Evolutionary conservation across 2,113 vertebrate genomes (phyloP), one percentile per base, ranked within the genome.

Genomic region (Tragelaphus scriptus): DNA sequence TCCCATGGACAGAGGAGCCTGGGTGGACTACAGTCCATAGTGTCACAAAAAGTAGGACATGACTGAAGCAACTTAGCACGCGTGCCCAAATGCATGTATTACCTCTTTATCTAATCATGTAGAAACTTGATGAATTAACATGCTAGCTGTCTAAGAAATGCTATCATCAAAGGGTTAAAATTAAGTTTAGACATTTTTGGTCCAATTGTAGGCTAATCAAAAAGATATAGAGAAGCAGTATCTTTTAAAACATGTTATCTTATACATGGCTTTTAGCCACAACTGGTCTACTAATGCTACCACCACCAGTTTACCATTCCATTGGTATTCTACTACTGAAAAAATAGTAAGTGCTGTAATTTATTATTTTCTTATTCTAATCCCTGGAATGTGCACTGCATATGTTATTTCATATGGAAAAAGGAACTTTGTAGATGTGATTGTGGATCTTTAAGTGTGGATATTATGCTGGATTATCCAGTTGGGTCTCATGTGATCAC

Each of bases 111-210:
- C 86, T 88, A 51, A 80, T 94, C 51, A 53, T 65, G 61, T 85
- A 47, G n/a, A 16, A 94, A 71, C 16, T 61, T 86, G 56, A 92
- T 88, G 4, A 23, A 92, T 95, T 96, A 85, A 75, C 92, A 88
- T 77, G 28, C 26, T 93, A 79, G 15, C 36, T 91, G 16, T 55
- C 25, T 90, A 88, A 94, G 21, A 91, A 80, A 32, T 59, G 16
- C 17, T 75, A 59, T 61, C 79, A 65, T 90, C 16, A 63, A 90
- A 61, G n/a, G 4, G 61, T 56, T 92, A 30, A 36, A 90, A 84
- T 30, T 71, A 49, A n/a, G 11, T 2, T 91, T 44, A 55, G 65
- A 79, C 36, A 86, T 26, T 79, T 82, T 40, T 32, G 84, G 15
- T 58, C 13, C 14, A 15, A 2, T 47, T 85, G 17, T 47, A 81